Evolutionary conservation across 2,797 vertebrate genomes (phyloP), one percentile per base, ranked within the genome.

Genomic region (Pangasius sanitwongsei): DNA sequence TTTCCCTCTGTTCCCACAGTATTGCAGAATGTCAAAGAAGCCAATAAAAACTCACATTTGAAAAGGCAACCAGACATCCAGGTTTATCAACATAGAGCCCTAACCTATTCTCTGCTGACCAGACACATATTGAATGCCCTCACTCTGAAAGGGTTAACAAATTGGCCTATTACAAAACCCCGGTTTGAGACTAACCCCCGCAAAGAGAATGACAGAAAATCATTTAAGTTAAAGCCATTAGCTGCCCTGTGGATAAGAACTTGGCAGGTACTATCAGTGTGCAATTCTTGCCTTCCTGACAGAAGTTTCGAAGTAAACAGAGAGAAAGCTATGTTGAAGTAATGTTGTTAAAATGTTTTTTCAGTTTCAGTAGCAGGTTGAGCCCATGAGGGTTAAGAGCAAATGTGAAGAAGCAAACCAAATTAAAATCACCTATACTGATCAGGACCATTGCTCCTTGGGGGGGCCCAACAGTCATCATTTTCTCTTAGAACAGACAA

Each of bases 121-220:
- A 91, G 90, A 92, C 90, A 91, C 89, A 89, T 93, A 93, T 91
- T 90, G 87, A 92, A 91, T 90, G 92, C 91, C 90, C 89, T 87
- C 89, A 86, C 89, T 90, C 88, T 90, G 91, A 93, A 89, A 90
- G 91, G 92, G 93, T 93, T 93, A 92, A 93, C 92, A 92, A 93
- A 92, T 91, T 92, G 92, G 92, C 89, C 89, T 90, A 91, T 91
- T 90, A 91, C 89, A 91, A 90, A 89, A 90, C 88, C 90, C 88
- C 87, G 89, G 90, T 92, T 92, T 91, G 92, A 92, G 90, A 90
- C 88, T 89, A 91, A 90, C 88, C 87, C 86, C 86, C 74, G 85
- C 85, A 90, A 93, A 93, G 90, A 92, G 91, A 90, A 87, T 89
- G 93, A 93, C 93, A 93, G 93, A 92, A 93, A 93, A 93, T 93